Base-by-base conservation (phyloP, 2,113 vertebrate genomes). In the Carassius auratus region DNA sequence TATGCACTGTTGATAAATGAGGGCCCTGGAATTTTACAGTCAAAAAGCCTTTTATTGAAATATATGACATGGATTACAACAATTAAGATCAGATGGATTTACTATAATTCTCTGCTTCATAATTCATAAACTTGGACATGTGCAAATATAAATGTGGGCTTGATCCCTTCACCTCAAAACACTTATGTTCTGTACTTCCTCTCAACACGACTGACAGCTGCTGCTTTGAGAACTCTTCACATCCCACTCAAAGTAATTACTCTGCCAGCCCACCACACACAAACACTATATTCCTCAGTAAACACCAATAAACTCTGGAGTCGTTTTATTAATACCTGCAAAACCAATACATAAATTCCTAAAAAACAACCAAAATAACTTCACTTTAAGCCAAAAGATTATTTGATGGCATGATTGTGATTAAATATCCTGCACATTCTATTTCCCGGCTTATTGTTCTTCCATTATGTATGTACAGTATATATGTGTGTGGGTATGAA, bases 191-290 rank as follows among this genome's bases (percentile, higher is more conserved):
- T 77, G 48, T 77, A 36, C 50, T 77, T 57, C 26, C 17, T 77
- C 50, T 77, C 50, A 68, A 48, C 45, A 48, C 12, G 45, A 48
- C 45, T 48, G 45, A 48, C 45, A 36, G 75, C 8, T 76, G 45
- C 13, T 52, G 74, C 42, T 57, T 57, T 77, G 52, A 77, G 23
- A 77, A 10, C 75, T 77, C 50, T 57, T 77, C 50, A 57, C 26
- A 15, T 57, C 50, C 50, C 23, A 77, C 75, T 57, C 17, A 6
- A 10, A 21, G 26, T 57, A 33, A 77, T 77, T 36, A 57, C 10
- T 77, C 17, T 36, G 75, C 26, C 26, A 36, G 50, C 75, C 75
- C 26, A 57, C 75, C 59, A 45, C 13, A 78, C 5, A 79, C 36
- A 71, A 19, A 78, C 42, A 76, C 50, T n/a, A 13, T 57, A 57